Percentiles rank a stretch among this genome's conserved stretches.
phyloP scores from a whole-genome alignment of 2,113 vertebrate genomes.

The Myiagra hebetior region DNA sequence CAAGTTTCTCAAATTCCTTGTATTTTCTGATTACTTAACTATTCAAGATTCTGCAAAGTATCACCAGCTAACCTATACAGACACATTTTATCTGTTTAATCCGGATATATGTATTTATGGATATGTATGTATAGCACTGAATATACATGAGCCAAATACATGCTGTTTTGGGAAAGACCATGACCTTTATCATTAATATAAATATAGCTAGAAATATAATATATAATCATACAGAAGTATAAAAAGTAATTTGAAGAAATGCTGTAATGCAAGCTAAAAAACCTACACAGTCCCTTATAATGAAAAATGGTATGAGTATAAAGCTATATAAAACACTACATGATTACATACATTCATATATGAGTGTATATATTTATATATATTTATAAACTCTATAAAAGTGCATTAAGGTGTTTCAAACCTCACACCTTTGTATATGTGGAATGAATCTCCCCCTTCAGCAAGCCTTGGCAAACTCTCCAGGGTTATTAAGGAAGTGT shows the following conservation, averaged over 20 bases:
- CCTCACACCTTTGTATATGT: neutral
- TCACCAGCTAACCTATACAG: neutral
- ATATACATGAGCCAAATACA: neutral
- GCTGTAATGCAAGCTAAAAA: neutral
- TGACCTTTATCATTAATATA: neutral
- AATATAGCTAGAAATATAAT: neutral
- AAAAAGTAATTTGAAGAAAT: neutral
- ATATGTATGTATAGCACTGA: neutral
- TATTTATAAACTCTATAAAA: neutral
- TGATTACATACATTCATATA: neutral
- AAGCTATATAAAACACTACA: neutral
- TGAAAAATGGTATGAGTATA: neutral
- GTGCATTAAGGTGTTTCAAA: neutral
- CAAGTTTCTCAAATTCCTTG: neutral
- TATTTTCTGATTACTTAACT: neutral
- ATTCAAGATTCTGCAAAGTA: neutral
- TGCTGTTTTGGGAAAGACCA: neutral
- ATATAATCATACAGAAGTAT: neutral
- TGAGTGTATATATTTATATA: fast-evolving
- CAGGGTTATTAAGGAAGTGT: neutral
- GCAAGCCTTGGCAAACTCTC: neutral
- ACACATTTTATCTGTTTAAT: neutral
- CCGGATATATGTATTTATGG: neutral
- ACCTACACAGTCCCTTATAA: neutral
- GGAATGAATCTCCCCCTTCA: neutral